Evolutionary conservation across 2,113 vertebrate species (phyloP).

Genomic region (Hystrix cristata): DNA sequence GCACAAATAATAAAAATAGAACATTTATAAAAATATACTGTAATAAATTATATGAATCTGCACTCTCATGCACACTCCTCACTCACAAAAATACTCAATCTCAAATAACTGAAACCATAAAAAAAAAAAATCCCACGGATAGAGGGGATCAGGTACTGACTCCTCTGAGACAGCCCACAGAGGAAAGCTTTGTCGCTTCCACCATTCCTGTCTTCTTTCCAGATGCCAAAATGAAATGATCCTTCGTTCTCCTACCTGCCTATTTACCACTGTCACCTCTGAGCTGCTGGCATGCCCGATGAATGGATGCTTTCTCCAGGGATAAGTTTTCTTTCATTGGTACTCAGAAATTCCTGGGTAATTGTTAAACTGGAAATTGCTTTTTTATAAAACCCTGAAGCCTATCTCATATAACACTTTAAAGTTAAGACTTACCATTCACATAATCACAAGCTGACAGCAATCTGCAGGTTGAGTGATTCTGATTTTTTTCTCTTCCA

Average conservation of each 20-base stretch:
- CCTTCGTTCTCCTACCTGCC: not conserved
- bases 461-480: slow-evolving; percentile 76
- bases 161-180: not conserved
- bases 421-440: slow-evolving; percentile 76
- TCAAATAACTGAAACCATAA: not conserved
- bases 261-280: not conserved
- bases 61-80: not conserved
- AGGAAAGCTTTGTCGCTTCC: not conserved
- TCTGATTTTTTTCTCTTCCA: slow-evolving; percentile 63
- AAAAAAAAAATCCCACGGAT: not conserved
- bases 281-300: not conserved
- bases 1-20: not conserved
- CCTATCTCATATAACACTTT: slow-evolving; percentile 65
- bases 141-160: no score
- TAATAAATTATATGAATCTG: not conserved
- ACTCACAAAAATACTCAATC: no score
- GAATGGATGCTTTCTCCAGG: slow-evolving; percentile 34
- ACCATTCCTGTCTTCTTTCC: not conserved
- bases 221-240: not conserved
- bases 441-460: slow-evolving; percentile 76
- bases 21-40: not conserved
- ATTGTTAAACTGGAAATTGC: slow-evolving; percentile 67
- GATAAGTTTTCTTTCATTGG: slow-evolving; percentile 64
- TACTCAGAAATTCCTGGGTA: slow-evolving; percentile 64
- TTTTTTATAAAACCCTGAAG: slow-evolving; percentile 17